These are phyloP conservation scores for Gallinago stenura DNA, from an alignment of 2,797 vertebrate species.

Conservation along the genomic window DNA sequence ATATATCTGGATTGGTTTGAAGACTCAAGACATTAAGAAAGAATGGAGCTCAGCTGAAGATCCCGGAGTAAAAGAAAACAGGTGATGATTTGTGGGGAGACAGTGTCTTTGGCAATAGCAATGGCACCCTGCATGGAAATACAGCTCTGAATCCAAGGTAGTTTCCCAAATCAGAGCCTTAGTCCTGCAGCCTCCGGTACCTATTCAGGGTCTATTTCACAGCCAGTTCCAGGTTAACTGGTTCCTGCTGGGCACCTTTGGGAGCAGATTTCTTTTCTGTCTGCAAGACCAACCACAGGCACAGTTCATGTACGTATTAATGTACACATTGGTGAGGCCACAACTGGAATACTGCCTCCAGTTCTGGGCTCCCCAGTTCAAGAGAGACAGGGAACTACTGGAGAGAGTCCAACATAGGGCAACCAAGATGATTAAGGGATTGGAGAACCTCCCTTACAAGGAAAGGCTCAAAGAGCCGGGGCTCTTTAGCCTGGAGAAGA, in stretches of 20 bases:
- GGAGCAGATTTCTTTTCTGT: not conserved
- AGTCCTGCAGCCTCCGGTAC: not conserved
- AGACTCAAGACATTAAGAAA: not conserved
- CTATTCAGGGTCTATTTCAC: not conserved
- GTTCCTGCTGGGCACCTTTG: not conserved
- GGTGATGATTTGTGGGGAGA: not conserved
- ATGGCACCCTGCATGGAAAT: not conserved
- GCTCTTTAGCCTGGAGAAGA: too few species aligned
- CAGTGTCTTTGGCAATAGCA: not conserved
- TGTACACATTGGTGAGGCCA: too few species aligned
- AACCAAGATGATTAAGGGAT: too few species aligned
- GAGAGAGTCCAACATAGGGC: too few species aligned
- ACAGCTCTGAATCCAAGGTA: not conserved
- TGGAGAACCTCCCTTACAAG: too few species aligned
- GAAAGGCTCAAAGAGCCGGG: too few species aligned
- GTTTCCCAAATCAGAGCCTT: not conserved
- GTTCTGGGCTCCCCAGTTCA: too few species aligned
- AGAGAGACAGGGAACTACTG: too few species aligned
- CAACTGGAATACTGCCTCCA: too few species aligned
- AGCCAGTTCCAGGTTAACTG: not conserved
- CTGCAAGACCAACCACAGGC: not conserved
- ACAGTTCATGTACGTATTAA: not conserved
- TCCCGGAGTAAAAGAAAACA: too few species aligned
- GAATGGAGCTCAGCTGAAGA: too few species aligned
- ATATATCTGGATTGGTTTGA: slow-evolving; percentile 29